Percentiles rank a stretch among this genome's conserved stretches.
phyloP scores from a whole-genome alignment of 2,888 invertebrate genomes.

The Eledone cirrhosa region DNA sequence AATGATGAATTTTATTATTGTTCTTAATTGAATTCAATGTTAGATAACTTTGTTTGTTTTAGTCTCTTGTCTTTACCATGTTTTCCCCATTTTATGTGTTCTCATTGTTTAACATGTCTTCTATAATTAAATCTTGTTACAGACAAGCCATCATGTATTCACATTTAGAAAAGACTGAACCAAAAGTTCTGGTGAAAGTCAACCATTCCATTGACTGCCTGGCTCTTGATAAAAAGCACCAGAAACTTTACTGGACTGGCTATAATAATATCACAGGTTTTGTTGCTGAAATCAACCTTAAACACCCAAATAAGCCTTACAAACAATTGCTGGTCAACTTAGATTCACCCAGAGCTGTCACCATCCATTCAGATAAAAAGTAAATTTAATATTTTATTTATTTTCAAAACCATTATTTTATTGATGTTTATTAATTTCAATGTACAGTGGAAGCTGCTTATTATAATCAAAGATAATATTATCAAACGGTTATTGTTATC shows the following conservation, averaged over 20 bases:
- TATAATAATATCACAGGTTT: constrained; percentile 40
- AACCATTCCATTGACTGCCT: constrained; percentile 44
- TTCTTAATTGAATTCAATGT: too few species aligned
- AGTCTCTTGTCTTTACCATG: too few species aligned
- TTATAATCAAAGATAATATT: too few species aligned
- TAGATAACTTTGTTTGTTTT: too few species aligned
- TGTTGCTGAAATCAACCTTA: constrained; percentile 47
- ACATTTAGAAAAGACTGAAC: constrained; percentile 41
- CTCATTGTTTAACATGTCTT: too few species aligned
- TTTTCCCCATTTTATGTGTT: too few species aligned
- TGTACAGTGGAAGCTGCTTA: too few species aligned
- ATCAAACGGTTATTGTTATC: too few species aligned
- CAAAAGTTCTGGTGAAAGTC: constrained; percentile 45
- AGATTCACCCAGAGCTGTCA: constrained; percentile 49
- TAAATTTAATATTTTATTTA: constrained; percentile 35
- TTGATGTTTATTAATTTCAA: too few species aligned
- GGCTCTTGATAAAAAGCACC: constrained; percentile 43
- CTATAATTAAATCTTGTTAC: constrained; percentile 29
- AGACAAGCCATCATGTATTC: constrained; percentile 49
- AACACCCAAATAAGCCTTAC: constrained; percentile 42
- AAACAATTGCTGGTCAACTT: constrained; percentile 43
- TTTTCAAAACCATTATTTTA: too few species aligned
- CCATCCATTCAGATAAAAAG: constrained; percentile 48
- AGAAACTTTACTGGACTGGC: constrained; percentile 53
- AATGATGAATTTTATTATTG: too few species aligned